Evolutionary conservation across 2,888 invertebrate species (phyloP).

Genomic region (Coenonympha glycerion): DNA sequence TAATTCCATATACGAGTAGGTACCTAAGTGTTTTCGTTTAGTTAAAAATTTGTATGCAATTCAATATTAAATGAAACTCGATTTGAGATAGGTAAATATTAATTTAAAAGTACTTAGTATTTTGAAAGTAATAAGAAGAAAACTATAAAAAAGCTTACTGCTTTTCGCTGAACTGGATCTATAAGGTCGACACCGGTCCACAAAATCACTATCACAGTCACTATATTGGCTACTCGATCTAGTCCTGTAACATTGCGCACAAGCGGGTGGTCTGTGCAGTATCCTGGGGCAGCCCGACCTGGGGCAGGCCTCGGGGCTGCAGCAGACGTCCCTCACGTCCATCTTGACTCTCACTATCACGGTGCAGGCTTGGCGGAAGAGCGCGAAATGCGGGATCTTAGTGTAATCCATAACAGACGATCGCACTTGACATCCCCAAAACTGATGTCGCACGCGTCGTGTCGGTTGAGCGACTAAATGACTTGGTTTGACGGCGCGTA

Average conservation of each 20-base stretch:
- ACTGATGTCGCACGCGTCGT: constrained; percentile 65
- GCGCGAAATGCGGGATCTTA: constrained; percentile 60
- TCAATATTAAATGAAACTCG: no score
- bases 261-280: constrained; percentile 45
- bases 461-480: constrained; percentile 70
- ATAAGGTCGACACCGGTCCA: constrained; percentile 56
- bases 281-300: constrained; percentile 35
- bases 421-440: constrained; percentile 62
- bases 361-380: constrained; percentile 55
- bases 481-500: constrained; percentile 60
- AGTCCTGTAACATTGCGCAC: constrained; percentile 66
- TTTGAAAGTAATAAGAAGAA: no score
- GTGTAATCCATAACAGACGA: constrained; percentile 61
- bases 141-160: constrained; percentile 64
- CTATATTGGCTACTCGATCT: constrained; percentile 62
- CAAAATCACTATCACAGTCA: constrained; percentile 70
- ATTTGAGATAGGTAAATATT: no score
- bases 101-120: no score
- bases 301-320: constrained; percentile 37
- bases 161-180: constrained; percentile 59
- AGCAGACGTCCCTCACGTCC: constrained; percentile 44
- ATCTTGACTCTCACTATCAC: constrained; percentile 62
- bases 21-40: no score
- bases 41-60: no score
- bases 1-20: no score